Percentiles rank a stretch among this genome's conserved stretches.
phyloP scores from a whole-genome alignment of 1,140 invertebrate genomes.

The Trypoxylus dichotomus region DNA sequence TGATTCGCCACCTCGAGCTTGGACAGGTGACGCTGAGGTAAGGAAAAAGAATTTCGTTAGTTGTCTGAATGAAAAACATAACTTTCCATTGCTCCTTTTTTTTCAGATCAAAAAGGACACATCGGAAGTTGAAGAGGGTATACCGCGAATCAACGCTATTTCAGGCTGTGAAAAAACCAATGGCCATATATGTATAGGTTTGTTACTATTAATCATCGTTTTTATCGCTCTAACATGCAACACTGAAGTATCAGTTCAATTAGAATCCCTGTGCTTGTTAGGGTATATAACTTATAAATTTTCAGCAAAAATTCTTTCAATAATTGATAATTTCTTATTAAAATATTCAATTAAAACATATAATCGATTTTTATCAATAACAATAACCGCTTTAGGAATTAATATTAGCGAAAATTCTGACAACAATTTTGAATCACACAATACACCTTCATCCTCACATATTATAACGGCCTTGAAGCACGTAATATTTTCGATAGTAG shows the following conservation, averaged over 20 bases:
- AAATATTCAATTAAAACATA: too few relatives aligned
- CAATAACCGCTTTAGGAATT: neutral
- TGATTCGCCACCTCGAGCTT: conserved; percentile 36
- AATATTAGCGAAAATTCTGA: conserved; percentile 41
- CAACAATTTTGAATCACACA: conserved; percentile 47
- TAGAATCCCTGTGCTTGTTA: neutral
- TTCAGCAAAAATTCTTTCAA: neutral
- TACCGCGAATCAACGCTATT: conserved; percentile 40
- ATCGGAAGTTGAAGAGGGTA: conserved; percentile 44
- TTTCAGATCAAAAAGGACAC: conserved; percentile 50
- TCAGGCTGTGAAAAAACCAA: conserved; percentile 48
- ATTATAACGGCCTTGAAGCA: neutral
- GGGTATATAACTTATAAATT: neutral
- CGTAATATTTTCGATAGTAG: neutral
- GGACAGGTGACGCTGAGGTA: conserved; percentile 45
- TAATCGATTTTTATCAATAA: neutral
- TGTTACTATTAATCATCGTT: conserved; percentile 37
- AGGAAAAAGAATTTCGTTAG: conserved; percentile 26
- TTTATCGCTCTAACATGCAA: neutral
- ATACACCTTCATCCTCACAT: neutral
- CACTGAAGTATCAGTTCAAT: conserved; percentile 2
- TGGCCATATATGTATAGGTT: conserved; percentile 52
- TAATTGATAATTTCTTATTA: neutral
- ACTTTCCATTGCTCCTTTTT: conserved; percentile 19
- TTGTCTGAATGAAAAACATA: neutral